Percentiles rank a stretch among this genome's conserved stretches.
phyloP scores from a whole-genome alignment of 2,113 vertebrate genomes.

The Heterotilapia buettikoferi region DNA sequence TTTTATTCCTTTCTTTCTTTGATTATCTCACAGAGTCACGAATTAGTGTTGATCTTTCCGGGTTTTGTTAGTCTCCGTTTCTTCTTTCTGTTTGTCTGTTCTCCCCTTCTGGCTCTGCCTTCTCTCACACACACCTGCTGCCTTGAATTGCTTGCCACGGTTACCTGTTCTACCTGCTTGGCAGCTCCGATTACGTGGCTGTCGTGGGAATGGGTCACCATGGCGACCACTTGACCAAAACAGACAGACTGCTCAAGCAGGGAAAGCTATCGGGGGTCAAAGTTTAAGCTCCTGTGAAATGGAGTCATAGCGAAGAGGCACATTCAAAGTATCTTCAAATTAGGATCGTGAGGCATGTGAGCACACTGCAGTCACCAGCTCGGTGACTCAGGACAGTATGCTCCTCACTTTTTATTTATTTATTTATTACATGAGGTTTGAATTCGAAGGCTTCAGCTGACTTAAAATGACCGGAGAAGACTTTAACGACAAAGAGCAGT shows the following conservation, averaged over 20 bases:
- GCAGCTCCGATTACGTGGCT: constrained; percentile 54
- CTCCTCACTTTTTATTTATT: too few species aligned
- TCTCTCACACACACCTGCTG: background rate
- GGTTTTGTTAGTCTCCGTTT: background rate
- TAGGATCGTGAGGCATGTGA: background rate
- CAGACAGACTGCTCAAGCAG: background rate
- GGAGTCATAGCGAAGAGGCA: background rate
- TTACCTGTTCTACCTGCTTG: constrained; percentile 57
- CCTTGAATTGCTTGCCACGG: constrained; percentile 36
- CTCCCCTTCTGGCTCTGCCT: background rate
- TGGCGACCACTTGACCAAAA: constrained; percentile 10
- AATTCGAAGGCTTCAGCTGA: background rate
- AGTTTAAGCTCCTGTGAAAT: constrained; percentile 18
- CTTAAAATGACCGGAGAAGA: background rate
- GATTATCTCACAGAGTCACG: background rate
- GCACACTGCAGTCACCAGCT: background rate
- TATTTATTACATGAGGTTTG: rapidly evolving
- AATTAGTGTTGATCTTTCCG: background rate
- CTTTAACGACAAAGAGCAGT: background rate
- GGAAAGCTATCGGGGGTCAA: constrained; percentile 18
- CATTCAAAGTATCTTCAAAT: background rate
- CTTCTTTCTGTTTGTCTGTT: background rate
- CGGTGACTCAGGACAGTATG: background rate
- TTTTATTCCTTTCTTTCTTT: background rate
- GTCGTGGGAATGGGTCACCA: constrained; percentile 5